Conservation (phyloP, 2,797 vertebrate species). For the Basileuterus tristriatus region DNA sequence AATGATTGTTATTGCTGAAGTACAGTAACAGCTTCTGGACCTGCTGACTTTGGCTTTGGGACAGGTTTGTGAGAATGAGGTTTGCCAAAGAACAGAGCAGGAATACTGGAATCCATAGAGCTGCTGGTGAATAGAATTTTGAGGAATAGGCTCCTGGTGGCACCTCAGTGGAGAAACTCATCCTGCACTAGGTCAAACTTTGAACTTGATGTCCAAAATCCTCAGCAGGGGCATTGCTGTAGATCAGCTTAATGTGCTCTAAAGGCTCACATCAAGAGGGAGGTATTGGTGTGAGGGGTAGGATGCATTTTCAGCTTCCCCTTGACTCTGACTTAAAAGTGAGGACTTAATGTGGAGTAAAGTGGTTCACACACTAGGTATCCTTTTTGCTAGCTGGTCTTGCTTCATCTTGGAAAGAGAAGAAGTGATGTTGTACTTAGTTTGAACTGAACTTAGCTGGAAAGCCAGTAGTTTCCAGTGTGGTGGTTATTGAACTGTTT, state of each 20-base stretch:
- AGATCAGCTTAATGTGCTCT: background rate
- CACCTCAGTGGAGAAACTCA: background rate
- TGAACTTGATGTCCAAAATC: background rate
- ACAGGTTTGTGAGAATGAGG: background rate
- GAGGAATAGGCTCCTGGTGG: background rate
- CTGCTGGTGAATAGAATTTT: background rate
- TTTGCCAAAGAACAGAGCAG: background rate
- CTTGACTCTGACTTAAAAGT: background rate
- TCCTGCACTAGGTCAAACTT: background rate
- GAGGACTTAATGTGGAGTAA: background rate
- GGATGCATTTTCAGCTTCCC: background rate
- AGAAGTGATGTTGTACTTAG: background rate
- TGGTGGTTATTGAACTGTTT: background rate
- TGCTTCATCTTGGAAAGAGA: background rate
- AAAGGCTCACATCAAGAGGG: background rate
- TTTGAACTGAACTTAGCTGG: background rate
- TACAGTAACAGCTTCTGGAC: background rate
- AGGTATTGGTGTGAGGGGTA: background rate
- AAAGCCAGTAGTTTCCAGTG: background rate
- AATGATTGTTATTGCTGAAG: background rate
- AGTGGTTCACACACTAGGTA: background rate
- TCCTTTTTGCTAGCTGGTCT: background rate
- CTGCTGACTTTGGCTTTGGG: constrained; percentile 20
- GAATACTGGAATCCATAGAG: background rate
- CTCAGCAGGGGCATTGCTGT: background rate